A percentile compares a stretch with the other conserved stretches of the same genome.
Conservation (phyloP, 2,888 invertebrate genomes). For the Spodoptera littoralis region DNA sequence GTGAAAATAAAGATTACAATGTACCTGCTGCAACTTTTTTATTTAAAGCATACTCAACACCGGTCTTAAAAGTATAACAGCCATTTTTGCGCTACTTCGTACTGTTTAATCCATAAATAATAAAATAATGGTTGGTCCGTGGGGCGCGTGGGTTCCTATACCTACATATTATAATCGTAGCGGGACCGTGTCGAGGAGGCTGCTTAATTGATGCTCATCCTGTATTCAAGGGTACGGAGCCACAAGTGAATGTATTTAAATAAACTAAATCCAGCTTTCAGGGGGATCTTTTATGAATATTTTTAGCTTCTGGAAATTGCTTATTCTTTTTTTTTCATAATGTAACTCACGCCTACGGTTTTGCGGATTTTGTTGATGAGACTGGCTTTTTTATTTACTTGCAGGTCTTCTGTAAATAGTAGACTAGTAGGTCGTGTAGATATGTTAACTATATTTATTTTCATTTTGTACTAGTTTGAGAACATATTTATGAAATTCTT, state of each 20-base stretch:
- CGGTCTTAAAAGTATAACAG: conserved; percentile 26
- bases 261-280: conserved; percentile 54
- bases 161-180: conserved; percentile 52
- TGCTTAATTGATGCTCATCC: conserved; percentile 81
- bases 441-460: background rate
- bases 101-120: conserved; percentile 55
- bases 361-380: background rate
- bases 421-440: too few species aligned
- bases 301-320: conserved; percentile 37
- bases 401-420: background rate
- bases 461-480: conserved; percentile 4
- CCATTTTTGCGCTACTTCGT: conserved; percentile 31
- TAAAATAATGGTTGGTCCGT: conserved; percentile 50
- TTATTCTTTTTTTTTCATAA: conserved; percentile 20
- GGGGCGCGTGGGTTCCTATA: conserved; percentile 30
- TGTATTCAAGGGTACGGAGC: conserved; percentile 78
- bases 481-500: background rate
- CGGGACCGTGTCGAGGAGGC: conserved; percentile 64
- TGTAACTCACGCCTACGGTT: background rate
- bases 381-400: conserved; percentile 4
- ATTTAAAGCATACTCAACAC: conserved; percentile 19
- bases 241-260: conserved; percentile 72
- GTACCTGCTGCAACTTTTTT: conserved; percentile 8
- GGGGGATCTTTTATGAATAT: conserved; percentile 40
- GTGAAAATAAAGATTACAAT: background rate